Base-by-base conservation (phyloP, 92 coral and sea anemone genomes). In the Actinostola sp. region DNA sequence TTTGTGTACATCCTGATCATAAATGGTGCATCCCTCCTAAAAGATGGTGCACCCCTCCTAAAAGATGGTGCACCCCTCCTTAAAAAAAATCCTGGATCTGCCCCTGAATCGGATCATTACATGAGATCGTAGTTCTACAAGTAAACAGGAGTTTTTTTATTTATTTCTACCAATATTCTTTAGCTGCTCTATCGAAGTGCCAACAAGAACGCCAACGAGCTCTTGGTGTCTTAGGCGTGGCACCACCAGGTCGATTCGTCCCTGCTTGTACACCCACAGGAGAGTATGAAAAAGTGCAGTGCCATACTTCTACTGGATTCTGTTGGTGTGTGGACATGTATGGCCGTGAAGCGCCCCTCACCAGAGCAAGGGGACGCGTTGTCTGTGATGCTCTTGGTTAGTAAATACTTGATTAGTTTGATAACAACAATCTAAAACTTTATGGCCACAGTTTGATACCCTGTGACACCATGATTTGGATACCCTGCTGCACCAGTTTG, bases 301-400 rank as follows among this genome's bases (percentile, higher is more conserved):
- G 98, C 43, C 69, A 82, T 62, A 56, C 73, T 10, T 67, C 89
- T 15, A 82, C 93, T 50, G 88, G 90, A 31, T 87, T 56, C 82
- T 94, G 98, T 58, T 94, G 97, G 97, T 94, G 98, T 71, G 86
- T 88, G 32, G 95, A 88, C 54, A 73, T 56, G 49, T 54, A 73
- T 77, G 91, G 91, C 55, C 71, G 81, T n/a, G 81, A 75, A 24
- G n/a, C 15, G 11, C 81, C 81, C 17, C 46, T 44, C 35, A 63
- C 72, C 8, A 75, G 81, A 35, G 65, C 81, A 13, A 34, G 61
- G 29, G 81, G 81, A 14, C 81, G 73, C 23, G 72, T 75, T 52
- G 72, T 61, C 32, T 75, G 80, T 34, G 71, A 75, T 49, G 36
- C 62, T 2, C 41, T 63, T 7, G 80, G 80, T 75, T 34, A 45